Base-by-base conservation (phyloP, 2,113 vertebrate genomes). In the Aramus guarauna region DNA sequence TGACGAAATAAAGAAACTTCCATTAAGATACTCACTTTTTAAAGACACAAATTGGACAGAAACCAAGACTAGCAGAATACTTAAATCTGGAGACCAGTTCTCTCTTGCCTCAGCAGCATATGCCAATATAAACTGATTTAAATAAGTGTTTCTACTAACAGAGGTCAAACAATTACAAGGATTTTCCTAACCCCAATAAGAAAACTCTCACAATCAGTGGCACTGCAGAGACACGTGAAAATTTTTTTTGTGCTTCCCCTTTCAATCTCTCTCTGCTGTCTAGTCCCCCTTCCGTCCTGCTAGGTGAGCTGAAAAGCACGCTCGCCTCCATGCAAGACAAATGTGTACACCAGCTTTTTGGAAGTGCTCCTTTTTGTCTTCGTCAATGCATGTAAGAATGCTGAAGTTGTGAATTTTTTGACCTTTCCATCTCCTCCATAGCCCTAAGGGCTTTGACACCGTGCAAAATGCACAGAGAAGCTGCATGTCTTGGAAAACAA, bases 1-100 rank as follows among this genome's bases (percentile, higher is more conserved):
- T 64, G 30, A 81, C 47, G 34, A 91, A 97, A 97, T 80, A 67
- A 94, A 86, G 5, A 86, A 76, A 67, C 34, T 79, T 64, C 60
- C 39, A 74, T 71, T 88, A 94, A 85, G 48, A 94, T 37, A 80
- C 3, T 71, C 19, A 5, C 63, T 78, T 92, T 85, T 97, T 68
- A 64, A 80, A 93, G 34, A 68, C 24, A 92, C 12, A 82, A 87
- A 74, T 67, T 37, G 59, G 26, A 63, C 1, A 79, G 60, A 78
- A 75, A 94, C 9, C 36, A 80, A 92, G 41, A 88, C 75, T 76
- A 83, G 85, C 12, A 76, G 18, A 36, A 80, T 19, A 41, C 30
- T 77, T 27, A 52, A 75, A 93, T 88, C 12, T n/a, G 20, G 92
- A 94, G 56, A 55, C 60, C 17, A 48, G n/a, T 22, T 91, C 56